Base-by-base conservation (phyloP, 64 coral and sea anemone species). In the Porites australiensis region DNA sequence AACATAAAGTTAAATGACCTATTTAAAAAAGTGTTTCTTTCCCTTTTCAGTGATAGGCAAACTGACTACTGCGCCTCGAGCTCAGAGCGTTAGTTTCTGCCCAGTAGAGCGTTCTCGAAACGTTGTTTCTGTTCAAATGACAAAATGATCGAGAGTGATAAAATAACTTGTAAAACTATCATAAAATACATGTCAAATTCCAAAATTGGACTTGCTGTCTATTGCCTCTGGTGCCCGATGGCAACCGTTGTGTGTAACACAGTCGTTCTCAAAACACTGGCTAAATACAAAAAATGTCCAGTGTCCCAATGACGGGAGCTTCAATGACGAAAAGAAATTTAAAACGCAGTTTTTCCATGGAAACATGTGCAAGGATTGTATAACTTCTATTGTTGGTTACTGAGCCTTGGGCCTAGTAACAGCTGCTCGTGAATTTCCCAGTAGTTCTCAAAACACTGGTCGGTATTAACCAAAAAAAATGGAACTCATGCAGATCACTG, bases 401-500 rank as follows among this genome's bases (percentile, higher is more conserved):
- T 90, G 77, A 45, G 88, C 49, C 77, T 14, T 67, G 76, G 11
- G 75, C 88, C 66, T 72, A 89, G 73, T 61, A n/a, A 68, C 77
- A 44, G 66, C 61, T 79, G 19, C 23, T 48, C 64, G 15, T 52
- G 60, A 69, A 51, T 21, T 27, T 50, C 88, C 77, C 75, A 69
- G 88, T 70, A 79, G 88, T 83, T 83, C 62, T 83, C 81, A 83
- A 83, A 82, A 83, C 61, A 83, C 81, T 83, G 81, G 81, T 47
- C 22, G 18, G 15, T 2, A 7, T 19, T 64, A 65, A 65, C 19
- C 2, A 57, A 4, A 78, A 78, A 50, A 10, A 18, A 6, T 13
- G 15, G 16, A 79, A 8, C 65, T 58, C 22, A 65, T 8, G 44
- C 60, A 50, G 16, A 68, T 45, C 19, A 3, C 75, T 90, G 88